phyloP scores from a whole-genome alignment of 1,140 invertebrate genomes.

The Drosophila lowei region DNA sequence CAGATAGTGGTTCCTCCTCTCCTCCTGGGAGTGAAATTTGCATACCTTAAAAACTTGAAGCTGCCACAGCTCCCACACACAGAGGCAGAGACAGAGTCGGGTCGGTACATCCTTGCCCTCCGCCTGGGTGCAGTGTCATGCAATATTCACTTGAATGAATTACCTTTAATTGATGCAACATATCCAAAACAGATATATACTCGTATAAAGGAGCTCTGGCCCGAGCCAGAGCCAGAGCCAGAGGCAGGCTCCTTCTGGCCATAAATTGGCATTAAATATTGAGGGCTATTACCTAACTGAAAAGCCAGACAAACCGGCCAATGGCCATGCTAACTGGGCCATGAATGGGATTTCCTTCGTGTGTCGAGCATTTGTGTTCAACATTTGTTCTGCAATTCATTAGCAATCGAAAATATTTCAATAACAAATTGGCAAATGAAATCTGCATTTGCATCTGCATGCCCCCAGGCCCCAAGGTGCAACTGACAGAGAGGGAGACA shows the following conservation, averaged over 20 bases:
- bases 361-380: slow-evolving; percentile 26
- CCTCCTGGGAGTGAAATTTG: slow-evolving; percentile 6
- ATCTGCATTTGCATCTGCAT: slow-evolving; percentile 33
- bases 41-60: slow-evolving; percentile 8
- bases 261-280: slow-evolving; percentile 81
- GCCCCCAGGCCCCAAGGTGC: slow-evolving; percentile 1
- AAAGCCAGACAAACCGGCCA: slow-evolving; percentile 53
- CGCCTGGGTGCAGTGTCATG: slow-evolving; percentile 48
- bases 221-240: not conserved
- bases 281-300: slow-evolving; percentile 62
- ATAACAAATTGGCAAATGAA: slow-evolving; percentile 70
- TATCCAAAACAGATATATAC: slow-evolving; percentile 39
- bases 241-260: slow-evolving; percentile 8
- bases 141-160: slow-evolving; percentile 78
- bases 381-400: slow-evolving; percentile 63
- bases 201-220: slow-evolving; percentile 9
- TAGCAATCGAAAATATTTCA: slow-evolving; percentile 67
- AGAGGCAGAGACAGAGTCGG: not conserved
- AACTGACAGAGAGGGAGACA: not conserved
- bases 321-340: slow-evolving; percentile 33
- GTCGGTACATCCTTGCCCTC: not conserved
- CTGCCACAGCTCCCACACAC: slow-evolving; percentile 1
- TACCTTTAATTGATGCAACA: slow-evolving; percentile 79
- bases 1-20: slow-evolving; percentile 38
- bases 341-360: slow-evolving; percentile 15